Evolutionary conservation across 2,113 vertebrate genomes (phyloP).

Genomic region (Chelonoidis abingdonii): DNA sequence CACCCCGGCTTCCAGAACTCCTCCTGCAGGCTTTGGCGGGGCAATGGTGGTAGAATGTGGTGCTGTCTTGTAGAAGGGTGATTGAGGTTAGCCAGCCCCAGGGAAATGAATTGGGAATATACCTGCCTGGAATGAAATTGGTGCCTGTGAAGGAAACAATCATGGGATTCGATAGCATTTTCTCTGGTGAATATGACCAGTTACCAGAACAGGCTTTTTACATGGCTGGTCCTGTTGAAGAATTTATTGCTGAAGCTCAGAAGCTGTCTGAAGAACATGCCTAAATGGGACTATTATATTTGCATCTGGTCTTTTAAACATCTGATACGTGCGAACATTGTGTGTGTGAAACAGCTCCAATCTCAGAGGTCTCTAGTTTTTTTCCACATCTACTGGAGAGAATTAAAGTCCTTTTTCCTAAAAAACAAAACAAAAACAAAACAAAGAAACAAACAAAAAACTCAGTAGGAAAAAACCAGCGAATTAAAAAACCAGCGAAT

Average conservation of each 20-base stretch:
- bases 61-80: neutral
- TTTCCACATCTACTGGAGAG: neutral
- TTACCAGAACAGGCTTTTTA: constrained; percentile 93
- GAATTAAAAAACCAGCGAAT: too few species aligned
- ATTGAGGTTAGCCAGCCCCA: fast-evolving
- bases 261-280: constrained; percentile 90
- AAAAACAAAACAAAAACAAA: too few species aligned
- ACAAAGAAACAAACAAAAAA: neutral
- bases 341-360: neutral
- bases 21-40: neutral
- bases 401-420: neutral
- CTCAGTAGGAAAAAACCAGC: neutral
- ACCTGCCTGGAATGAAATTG: fast-evolving
- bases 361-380: neutral
- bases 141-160: too few species aligned
- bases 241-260: constrained; percentile 89
- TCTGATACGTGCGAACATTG: neutral
- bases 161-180: too few species aligned
- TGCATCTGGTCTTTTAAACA: neutral
- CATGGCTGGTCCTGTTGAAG: constrained; percentile 93
- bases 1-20: neutral
- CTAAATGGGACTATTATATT: constrained; percentile 46
- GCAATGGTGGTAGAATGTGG: neutral
- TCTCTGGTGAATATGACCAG: constrained; percentile 84
- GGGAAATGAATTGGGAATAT: neutral